Evolutionary conservation across 2,797 vertebrate species (phyloP), one percentile per base, ranked within the genome.

Genomic region (Rhinichthys osculus): DNA sequence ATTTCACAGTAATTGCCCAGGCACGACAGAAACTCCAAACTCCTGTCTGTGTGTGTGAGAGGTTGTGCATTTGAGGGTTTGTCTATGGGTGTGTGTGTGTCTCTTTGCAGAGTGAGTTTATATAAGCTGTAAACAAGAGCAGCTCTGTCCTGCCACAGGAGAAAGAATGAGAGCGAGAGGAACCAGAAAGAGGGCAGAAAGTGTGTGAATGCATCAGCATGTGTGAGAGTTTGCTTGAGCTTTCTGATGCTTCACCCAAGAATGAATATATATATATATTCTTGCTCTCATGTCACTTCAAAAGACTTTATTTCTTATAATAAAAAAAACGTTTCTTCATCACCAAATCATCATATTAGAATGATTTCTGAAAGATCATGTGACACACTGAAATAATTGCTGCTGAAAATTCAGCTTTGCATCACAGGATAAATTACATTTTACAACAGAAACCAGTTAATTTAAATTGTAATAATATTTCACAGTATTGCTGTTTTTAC

Each of bases 91-190:
- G 70, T 90, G 81, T 82, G 80, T 78, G 88, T 66, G 23, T 90
- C 44, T 62, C 71, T 88, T 85, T 81, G 84, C 86, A 74, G 86
- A 73, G 91, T 92, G 87, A 84, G 93, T 95, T 95, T 94, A 94
- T 94, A 93, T 94, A 94, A 94, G 92, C 87, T 90, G 94, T 95
- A 95, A 95, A 95, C 95, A 96, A 96, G 95, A 90, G 92, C 90
- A 83, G 90, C 94, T 95, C 95, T 95, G 95, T 95, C 93, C 90
- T 91, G 83, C 79, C 89, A 81, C 83, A 84, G 82, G 86, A 85
- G 79, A 83, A 82, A 89, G 64, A 21, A 59, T 59, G 84, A 72
- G 79, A 73, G 81, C 54, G 30, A 84, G 78, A 33, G 72, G 78
- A 69, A 78, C 38, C 73, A 64, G 54, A 88, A 54, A 72, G 84